Evolutionary conservation across 2,113 vertebrate genomes (phyloP).

Genomic region (Erythrocercus mccallii): DNA sequence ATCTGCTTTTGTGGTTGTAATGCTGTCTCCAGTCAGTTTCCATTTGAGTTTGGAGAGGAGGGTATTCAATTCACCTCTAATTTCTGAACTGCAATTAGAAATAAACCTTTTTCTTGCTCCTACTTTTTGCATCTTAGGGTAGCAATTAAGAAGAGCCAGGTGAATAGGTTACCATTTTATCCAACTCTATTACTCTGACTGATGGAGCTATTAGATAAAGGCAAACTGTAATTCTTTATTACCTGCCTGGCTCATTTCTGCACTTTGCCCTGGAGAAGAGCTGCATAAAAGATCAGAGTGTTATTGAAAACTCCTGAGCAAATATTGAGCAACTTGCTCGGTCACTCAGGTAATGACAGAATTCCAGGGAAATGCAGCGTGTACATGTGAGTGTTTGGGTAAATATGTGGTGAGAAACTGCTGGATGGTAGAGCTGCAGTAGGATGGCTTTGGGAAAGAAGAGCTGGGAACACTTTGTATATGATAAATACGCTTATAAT

Average conservation of each 20-base stretch:
- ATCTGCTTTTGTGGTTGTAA: background rate
- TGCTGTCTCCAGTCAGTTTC: background rate
- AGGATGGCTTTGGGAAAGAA: slow-evolving; percentile 60
- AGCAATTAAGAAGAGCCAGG: slow-evolving; percentile 67
- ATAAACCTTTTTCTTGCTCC: slow-evolving; percentile 44
- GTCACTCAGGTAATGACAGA: slow-evolving; percentile 30
- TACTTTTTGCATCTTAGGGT: slow-evolving; percentile 55
- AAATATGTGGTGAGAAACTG: background rate
- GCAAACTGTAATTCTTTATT: slow-evolving; percentile 78
- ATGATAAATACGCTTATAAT: slow-evolving; percentile 79
- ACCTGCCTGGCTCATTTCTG: slow-evolving; percentile 66
- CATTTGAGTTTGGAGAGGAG: background rate
- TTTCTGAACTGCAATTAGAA: slow-evolving; percentile 69
- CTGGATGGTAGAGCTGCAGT: slow-evolving; percentile 35
- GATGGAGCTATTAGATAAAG: slow-evolving; percentile 75
- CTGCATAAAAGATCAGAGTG: slow-evolving; percentile 71
- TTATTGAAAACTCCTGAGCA: slow-evolving; percentile 78
- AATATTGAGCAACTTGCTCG: slow-evolving; percentile 74
- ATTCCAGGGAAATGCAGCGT: background rate
- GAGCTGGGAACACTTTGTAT: slow-evolving; percentile 35
- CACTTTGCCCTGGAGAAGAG: slow-evolving; percentile 73
- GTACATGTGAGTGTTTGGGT: background rate
- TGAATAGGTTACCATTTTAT: slow-evolving; percentile 72
- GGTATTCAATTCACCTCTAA: slow-evolving; percentile 21
- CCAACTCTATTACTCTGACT: slow-evolving; percentile 71